Conservation (phyloP, 2,113 vertebrate species). For the Opisthocomus hoazin region DNA sequence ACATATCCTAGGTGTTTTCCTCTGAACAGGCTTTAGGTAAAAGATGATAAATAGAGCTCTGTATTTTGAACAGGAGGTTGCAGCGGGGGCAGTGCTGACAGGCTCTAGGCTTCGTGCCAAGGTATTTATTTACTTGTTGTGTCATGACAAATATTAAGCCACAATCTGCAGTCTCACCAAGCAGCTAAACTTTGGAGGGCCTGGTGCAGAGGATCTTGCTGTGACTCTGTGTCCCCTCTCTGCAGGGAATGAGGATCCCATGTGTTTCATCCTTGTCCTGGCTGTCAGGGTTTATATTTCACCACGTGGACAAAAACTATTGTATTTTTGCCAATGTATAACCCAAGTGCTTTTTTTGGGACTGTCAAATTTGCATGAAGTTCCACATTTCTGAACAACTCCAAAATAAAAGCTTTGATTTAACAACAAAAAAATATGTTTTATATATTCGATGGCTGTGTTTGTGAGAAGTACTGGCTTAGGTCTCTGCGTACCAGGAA, state of each 20-base stretch:
- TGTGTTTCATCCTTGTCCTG: background rate
- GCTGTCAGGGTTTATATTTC: background rate
- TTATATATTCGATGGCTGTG: background rate
- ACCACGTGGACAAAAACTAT: background rate
- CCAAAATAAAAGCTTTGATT: background rate
- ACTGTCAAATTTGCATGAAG: background rate
- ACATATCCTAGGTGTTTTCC: slow-evolving; percentile 1
- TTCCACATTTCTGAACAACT: background rate
- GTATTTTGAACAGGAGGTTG: slow-evolving; percentile 17
- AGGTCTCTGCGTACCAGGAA: background rate
- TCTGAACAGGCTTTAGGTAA: background rate
- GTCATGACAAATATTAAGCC: slow-evolving; percentile 27
- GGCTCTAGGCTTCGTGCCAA: slow-evolving; percentile 36
- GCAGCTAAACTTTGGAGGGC: background rate
- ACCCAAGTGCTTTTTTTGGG: background rate
- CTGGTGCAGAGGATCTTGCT: background rate
- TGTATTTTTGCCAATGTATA: background rate
- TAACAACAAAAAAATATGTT: background rate
- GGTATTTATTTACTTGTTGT: slow-evolving; percentile 49
- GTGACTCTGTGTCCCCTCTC: background rate
- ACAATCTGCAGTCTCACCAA: background rate
- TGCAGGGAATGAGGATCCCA: background rate
- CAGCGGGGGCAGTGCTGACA: slow-evolving; percentile 8
- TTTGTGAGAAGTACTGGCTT: background rate
- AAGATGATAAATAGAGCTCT: slow-evolving; percentile 8